A percentile compares a stretch with the other conserved stretches of the same genome.
These are phyloP conservation scores for Malurus melanocephalus DNA, from an alignment of 2,113 vertebrate genomes.

Conservation along the genomic window DNA sequence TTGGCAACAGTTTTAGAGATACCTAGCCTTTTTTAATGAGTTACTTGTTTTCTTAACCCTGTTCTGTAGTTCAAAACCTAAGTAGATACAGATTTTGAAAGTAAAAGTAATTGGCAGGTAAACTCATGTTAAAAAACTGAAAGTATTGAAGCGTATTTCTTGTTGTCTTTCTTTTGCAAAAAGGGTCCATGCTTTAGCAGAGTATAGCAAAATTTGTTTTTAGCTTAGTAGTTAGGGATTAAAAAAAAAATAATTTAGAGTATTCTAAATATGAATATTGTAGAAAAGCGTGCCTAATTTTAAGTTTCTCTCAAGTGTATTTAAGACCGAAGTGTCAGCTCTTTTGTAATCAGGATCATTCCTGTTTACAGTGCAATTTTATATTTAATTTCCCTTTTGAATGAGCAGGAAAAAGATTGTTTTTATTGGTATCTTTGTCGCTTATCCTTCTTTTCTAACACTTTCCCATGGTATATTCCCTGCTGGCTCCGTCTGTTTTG, in stretches of 20 bases:
- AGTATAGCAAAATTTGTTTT: not conserved
- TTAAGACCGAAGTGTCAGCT: not conserved
- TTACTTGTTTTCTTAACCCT: not conserved
- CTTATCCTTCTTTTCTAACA: not conserved
- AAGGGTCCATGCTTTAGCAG: not conserved
- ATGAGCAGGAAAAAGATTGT: not conserved
- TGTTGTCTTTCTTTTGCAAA: not conserved
- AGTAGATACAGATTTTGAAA: not conserved
- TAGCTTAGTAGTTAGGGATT: not conserved
- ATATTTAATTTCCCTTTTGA: not conserved
- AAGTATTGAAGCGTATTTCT: not conserved
- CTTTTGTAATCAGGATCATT: not conserved
- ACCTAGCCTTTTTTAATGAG: not conserved
- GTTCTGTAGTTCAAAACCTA: not conserved
- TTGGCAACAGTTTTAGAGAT: not conserved
- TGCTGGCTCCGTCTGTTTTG: slow-evolving; percentile 56
- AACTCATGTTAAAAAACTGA: not conserved
- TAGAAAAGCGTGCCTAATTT: not conserved
- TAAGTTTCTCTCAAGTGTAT: not conserved
- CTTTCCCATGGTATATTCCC: slow-evolving; percentile 10
- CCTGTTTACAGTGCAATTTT: not conserved
- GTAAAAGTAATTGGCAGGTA: not conserved
- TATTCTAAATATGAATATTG: not conserved
- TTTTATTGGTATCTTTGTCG: not conserved
- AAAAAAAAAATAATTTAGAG: rapidly evolving